Base-by-base conservation (phyloP, 1,140 invertebrate species). In the Drosophila nasuta region DNA sequence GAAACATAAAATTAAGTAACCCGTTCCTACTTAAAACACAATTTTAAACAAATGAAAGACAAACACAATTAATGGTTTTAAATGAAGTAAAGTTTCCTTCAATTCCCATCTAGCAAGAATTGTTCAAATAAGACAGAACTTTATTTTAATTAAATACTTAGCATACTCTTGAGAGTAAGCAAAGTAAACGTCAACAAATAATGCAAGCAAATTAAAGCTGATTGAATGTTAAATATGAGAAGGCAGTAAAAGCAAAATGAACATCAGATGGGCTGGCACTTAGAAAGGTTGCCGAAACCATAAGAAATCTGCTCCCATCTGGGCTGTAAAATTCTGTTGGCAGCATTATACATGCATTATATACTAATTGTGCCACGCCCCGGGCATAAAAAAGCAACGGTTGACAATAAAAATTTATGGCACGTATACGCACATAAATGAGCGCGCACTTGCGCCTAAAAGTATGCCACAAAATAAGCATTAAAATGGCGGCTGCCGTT, bases 361-460 rank as follows among this genome's bases (percentile, higher is more conserved):
- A 67, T 58, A 82, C 86, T 87, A 86, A 86, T 86, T 86, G 82
- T 51, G 64, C 56, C 54, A 33, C 54, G 48, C 51, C 59, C 35
- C 67, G 58, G 62, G 46, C 52, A 81, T 86, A 74, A 85, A 83
- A 77, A 83, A 77, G 15, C 71, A 73, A 64, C 54, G 67, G 51
- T 56, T 65, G 59, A 65, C 59, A 77, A 79, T 82, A 87, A 87
- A 87, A 86, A 70, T 87, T 71, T 70, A 87, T 87, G 82, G 51
- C 75, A 67, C 82, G 81, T 69, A 67, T 28, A 66, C 11, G 48
- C 60, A 64, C 45, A 71, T 67, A 80, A 85, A 85, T 72, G 58
- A 60, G 56, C 3, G 58, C 69, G 25, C 33, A 28, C 25, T n/a
- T 8, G 66, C 66, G 58, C 78, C 82, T 30, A 54, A 79, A 71